Evolutionary conservation across 2,888 invertebrate species (phyloP).

Genomic region (Scelioninae gen. 1): DNA sequence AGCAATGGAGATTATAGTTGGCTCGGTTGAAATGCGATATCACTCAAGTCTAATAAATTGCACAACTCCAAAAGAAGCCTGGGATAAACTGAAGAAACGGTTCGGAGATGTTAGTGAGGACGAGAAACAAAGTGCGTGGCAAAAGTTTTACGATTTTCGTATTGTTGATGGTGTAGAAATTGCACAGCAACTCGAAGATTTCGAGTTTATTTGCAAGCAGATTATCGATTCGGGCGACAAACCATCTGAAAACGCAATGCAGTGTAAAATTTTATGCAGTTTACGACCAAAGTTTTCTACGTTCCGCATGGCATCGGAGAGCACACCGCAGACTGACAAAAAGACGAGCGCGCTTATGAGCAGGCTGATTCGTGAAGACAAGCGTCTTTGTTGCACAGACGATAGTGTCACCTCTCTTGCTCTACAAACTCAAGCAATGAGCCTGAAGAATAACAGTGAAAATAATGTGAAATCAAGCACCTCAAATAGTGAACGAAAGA

Average conservation of each 20-base stretch:
- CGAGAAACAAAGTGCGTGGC: conserved; percentile 50
- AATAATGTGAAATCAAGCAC: background rate
- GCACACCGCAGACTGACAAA: conserved; percentile 5
- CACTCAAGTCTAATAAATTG: no score
- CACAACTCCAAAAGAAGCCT: no score
- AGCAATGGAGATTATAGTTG: no score
- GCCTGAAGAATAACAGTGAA: background rate
- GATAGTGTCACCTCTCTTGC: conserved; percentile 18
- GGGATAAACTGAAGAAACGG: conserved; percentile 30
- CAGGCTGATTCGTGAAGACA: conserved; percentile 35
- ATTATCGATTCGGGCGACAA: conserved; percentile 29
- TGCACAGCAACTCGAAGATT: conserved; percentile 18
- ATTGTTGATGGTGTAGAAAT: conserved; percentile 18
- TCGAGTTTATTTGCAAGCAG: conserved; percentile 29
- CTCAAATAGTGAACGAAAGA: background rate
- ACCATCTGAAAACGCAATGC: background rate
- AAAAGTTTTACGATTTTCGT: conserved; percentile 46
- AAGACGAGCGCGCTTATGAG: conserved; percentile 24
- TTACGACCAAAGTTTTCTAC: conserved; percentile 17
- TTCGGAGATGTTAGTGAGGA: conserved; percentile 63
- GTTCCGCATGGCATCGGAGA: conserved; percentile 53
- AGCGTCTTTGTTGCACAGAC: conserved; percentile 23
- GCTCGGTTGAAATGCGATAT: no score
- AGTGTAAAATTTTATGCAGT: background rate
- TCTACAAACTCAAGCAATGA: conserved; percentile 16